Base-by-base conservation (phyloP, 2,113 vertebrate species). In the Salvelinus sp. region DNA sequence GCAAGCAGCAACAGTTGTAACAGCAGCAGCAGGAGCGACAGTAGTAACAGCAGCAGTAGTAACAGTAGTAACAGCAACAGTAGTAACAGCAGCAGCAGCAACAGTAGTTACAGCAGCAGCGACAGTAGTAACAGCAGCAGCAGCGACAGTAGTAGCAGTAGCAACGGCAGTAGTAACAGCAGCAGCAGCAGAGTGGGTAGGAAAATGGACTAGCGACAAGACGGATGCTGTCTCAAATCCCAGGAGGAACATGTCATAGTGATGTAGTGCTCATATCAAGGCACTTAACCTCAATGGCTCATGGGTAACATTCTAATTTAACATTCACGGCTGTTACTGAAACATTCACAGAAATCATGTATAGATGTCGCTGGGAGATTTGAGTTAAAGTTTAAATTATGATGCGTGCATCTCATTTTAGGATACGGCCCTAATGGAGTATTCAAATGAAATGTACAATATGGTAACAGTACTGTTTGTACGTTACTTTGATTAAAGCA, bases 221-320 rank as follows among this genome's bases (percentile, higher is more conserved):
- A 74, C 76, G 72, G 38, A 64, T 65, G 62, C 62, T n/a, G 23
- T 65, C 38, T 65, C 28, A 25, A 27, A 66, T 54, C 38, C 62
- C 72, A 50, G 62, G 44, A 50, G 38, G 18, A 82, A 73, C 66
- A 28, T 65, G 76, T 83, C 60, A 63, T 50, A 66, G 73, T 71
- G 74, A 75, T 72, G 57, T 78, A 70, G 75, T 63, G 72, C 83
- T 75, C 84, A 81, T 70, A 80, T 85, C 82, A 83, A 76, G 74
- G 84, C 69, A 64, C 60, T 73, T 73, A 64, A 76, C 80, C 80
- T 78, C 25, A 70, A 58, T 58, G 70, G 63, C 70, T 62, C 66
- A 69, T 78, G 72, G 84, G 73, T 79, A 57, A 48, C 70, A 67
- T 22, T 73, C 68, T 25, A 69, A 48, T 14, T 48, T 27, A 13